These are phyloP conservation scores for Meloe dianella DNA, from an alignment of 2,888 invertebrate genomes.

Conservation along the genomic window DNA sequence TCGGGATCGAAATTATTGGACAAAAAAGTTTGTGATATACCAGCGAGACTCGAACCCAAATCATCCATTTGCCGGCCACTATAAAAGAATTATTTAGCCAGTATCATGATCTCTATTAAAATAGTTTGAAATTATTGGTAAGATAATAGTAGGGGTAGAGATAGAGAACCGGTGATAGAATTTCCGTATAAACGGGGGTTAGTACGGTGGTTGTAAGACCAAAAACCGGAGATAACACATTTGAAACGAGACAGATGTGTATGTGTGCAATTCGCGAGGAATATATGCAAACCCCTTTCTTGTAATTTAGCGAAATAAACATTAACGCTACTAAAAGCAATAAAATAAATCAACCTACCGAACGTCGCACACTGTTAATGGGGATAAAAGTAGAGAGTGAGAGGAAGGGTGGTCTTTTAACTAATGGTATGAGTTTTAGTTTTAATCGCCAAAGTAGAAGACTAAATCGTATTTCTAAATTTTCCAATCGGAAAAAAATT, in stretches of 20 bases:
- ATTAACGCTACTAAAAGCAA: constrained; percentile 66
- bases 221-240: background rate
- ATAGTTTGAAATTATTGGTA: background rate
- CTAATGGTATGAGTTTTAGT: constrained; percentile 6
- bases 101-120: too few species aligned
- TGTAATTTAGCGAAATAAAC: constrained; percentile 66
- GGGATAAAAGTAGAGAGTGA: constrained; percentile 37
- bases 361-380: constrained; percentile 51
- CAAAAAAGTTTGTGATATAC: background rate
- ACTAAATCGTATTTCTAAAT: background rate
- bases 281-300: constrained; percentile 63
- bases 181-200: background rate
- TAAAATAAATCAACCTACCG: constrained; percentile 64
- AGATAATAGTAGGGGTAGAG: too few species aligned
- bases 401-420: constrained; percentile 30
- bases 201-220: background rate
- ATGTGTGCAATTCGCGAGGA: constrained; percentile 33
- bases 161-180: background rate
- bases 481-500: background rate
- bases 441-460: background rate
- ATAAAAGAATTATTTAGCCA: too few species aligned
- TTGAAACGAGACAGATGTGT: constrained; percentile 8
- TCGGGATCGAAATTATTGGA: background rate
- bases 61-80: too few species aligned
- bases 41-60: too few species aligned